phyloP scores from a whole-genome alignment of 2,113 vertebrate genomes.

The Gasterosteus nipponicus region DNA sequence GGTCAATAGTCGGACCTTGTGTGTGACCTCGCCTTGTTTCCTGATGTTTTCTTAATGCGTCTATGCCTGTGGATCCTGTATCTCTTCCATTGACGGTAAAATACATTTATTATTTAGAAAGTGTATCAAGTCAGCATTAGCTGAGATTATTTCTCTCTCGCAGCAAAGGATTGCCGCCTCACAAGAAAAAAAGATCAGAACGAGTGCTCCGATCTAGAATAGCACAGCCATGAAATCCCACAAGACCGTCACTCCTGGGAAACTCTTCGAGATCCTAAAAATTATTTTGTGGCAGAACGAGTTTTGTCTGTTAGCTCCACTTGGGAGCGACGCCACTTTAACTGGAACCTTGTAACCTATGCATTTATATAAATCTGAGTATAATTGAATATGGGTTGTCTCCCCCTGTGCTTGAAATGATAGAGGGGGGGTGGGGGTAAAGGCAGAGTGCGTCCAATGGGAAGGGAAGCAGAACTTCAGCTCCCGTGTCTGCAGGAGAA shows the following conservation, averaged over 20 bases:
- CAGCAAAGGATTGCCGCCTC: neutral
- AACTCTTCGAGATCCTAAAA: slow-evolving; percentile 45
- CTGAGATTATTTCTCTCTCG: neutral
- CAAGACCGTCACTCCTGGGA: slow-evolving; percentile 15
- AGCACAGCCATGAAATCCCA: neutral
- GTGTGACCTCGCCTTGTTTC: slow-evolving; percentile 62
- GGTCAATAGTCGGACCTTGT: slow-evolving; percentile 53
- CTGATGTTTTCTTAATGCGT: slow-evolving; percentile 51
- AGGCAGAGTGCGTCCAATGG: neutral
- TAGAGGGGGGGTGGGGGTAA: slow-evolving; percentile 21
- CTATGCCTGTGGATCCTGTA: neutral
- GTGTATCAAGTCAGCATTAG: neutral
- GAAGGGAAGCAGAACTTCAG: slow-evolving; percentile 16
- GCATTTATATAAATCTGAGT: slow-evolving; percentile 25
- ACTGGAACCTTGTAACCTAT: slow-evolving; percentile 40
- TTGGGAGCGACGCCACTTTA: slow-evolving; percentile 1
- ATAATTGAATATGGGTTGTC: slow-evolving; percentile 28
- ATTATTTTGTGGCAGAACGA: slow-evolving; percentile 31
- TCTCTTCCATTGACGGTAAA: neutral
- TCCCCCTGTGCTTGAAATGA: slow-evolving; percentile 26
- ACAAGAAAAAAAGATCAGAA: slow-evolving; percentile 18
- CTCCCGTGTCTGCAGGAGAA: too few relatives aligned
- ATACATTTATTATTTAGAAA: slow-evolving; percentile 33
- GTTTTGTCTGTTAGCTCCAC: slow-evolving; percentile 3
- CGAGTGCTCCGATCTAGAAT: slow-evolving; percentile 10